phyloP scores from a whole-genome alignment of 2,797 vertebrate genomes.

The Coregonus suidteri region DNA sequence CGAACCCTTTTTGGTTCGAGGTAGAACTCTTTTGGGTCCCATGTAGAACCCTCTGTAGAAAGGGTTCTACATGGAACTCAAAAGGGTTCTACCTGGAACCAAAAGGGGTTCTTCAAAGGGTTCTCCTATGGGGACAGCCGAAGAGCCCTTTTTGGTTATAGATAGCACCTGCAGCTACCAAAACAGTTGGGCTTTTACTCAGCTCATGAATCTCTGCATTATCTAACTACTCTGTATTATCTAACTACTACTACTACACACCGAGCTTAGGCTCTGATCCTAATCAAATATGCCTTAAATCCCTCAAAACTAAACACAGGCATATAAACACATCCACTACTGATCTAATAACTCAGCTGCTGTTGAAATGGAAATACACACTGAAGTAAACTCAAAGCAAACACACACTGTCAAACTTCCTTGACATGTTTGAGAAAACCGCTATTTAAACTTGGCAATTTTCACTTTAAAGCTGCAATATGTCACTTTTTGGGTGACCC shows the following conservation, averaged over 20 bases:
- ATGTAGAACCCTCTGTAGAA: no score
- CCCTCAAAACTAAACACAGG: conserved; percentile 47
- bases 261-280: neutral
- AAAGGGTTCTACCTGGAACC: no score
- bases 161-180: no score
- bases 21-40: no score
- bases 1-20: no score
- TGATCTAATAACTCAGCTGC: conserved; percentile 28
- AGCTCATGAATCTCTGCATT: no score
- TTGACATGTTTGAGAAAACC: conserved; percentile 18
- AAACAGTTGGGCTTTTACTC: conserved; percentile 17
- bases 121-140: no score
- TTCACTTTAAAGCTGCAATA: no score
- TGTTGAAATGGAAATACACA: neutral
- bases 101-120: no score
- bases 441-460: conserved; percentile 8
- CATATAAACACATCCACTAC: conserved; percentile 49
- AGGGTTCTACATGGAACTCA: no score
- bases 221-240: neutral
- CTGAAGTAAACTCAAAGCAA: conserved; percentile 24
- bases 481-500: no score
- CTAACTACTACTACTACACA: conserved; percentile 23
- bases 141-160: no score
- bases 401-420: neutral
- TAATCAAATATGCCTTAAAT: conserved; percentile 47